Percentiles rank a stretch among this genome's conserved stretches.
phyloP scores from a whole-genome alignment of 2,888 invertebrate species.

The Tenthredo notha region DNA sequence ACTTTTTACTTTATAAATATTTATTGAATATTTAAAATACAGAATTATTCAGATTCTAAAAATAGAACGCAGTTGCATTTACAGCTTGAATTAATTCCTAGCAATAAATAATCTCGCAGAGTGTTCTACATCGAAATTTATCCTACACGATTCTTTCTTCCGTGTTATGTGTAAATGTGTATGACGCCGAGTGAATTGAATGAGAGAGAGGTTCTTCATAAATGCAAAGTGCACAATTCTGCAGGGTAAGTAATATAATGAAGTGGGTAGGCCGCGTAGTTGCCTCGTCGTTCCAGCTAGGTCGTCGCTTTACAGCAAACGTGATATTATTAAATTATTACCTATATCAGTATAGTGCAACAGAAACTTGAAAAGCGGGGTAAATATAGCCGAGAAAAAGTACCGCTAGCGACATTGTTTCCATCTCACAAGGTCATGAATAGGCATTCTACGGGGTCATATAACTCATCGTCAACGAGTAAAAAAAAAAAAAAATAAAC shows the following conservation, averaged over 20 bases:
- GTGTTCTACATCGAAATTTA: not conserved
- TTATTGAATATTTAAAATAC: not conserved
- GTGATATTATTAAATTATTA: not conserved
- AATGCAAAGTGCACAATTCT: constrained; percentile 3
- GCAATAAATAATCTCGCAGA: not conserved
- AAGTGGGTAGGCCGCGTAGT: not conserved
- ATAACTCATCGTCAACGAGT: not conserved
- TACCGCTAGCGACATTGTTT: not conserved
- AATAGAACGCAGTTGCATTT: not conserved
- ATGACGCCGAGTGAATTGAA: not conserved
- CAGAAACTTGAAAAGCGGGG: not conserved
- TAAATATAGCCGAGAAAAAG: not conserved
- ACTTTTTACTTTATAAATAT: not conserved
- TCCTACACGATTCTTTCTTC: not conserved
- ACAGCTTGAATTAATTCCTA: not conserved
- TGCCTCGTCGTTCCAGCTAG: not conserved
- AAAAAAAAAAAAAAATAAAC: not conserved
- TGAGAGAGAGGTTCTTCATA: not conserved
- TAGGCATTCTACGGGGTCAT: not conserved
- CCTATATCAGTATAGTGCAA: not conserved
- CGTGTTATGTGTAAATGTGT: not conserved
- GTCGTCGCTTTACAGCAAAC: not conserved
- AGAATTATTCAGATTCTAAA: not conserved
- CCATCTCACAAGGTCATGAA: not conserved
- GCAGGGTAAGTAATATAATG: not conserved